Evolutionary conservation across 2,113 vertebrate genomes (phyloP).

Genomic region (Steatornis caripensis): DNA sequence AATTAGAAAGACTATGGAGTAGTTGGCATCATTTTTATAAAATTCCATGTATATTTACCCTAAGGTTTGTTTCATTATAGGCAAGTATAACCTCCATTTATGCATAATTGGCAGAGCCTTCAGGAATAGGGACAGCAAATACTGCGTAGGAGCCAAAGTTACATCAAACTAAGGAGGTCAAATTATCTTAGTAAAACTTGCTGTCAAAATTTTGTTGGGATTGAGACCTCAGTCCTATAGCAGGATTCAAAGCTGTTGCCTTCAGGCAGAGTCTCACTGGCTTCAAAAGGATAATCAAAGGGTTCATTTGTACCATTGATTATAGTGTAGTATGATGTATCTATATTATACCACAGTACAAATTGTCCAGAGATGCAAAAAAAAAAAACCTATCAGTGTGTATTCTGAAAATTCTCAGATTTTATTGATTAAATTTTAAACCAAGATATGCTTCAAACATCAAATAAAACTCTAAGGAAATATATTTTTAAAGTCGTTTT

Average conservation of each 20-base stretch:
- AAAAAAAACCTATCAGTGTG: background rate
- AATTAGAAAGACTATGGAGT: background rate
- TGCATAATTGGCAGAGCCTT: background rate
- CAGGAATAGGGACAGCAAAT: background rate
- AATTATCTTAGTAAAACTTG: background rate
- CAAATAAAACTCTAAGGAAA: conserved; percentile 35
- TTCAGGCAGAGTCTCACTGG: background rate
- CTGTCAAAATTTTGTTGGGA: background rate
- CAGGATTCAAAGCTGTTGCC: background rate
- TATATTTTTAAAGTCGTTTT: background rate
- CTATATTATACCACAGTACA: background rate
- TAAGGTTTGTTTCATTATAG: background rate
- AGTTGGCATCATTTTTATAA: background rate
- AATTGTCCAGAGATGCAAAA: background rate
- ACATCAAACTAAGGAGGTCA: background rate
- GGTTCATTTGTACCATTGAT: background rate
- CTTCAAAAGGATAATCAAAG: background rate
- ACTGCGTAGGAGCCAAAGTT: background rate
- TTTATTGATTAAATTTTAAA: background rate
- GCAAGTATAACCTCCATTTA: background rate
- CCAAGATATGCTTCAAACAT: conserved; percentile 67
- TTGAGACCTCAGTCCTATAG: background rate
- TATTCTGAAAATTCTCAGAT: background rate
- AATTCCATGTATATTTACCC: background rate
- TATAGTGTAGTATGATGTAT: background rate